Evolutionary conservation across 2,888 invertebrate species (phyloP).

Genomic region (Nymphalis c-album): DNA sequence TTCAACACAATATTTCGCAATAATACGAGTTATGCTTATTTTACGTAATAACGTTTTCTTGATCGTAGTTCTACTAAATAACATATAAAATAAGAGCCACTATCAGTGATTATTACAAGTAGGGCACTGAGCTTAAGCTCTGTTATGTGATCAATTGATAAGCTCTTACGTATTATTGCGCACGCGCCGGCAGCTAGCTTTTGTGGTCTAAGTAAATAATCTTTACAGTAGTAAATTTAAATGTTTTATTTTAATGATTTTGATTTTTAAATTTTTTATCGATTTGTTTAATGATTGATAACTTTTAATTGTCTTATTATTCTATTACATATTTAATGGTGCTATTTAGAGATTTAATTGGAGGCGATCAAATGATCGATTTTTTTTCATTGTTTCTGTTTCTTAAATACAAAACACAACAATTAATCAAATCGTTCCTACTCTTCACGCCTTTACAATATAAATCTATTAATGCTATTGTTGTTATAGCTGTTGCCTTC

Average conservation of each 20-base stretch:
- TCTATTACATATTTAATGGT: too few relatives aligned
- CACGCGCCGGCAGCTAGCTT: slow-evolving; percentile 44
- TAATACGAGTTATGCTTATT: neutral
- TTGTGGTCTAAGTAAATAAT: slow-evolving; percentile 6
- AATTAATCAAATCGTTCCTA: too few relatives aligned
- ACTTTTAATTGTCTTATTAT: too few relatives aligned
- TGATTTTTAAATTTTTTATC: neutral
- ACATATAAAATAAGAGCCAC: slow-evolving; percentile 13
- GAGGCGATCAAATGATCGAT: too few relatives aligned
- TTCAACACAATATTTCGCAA: neutral
- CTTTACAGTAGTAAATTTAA: neutral
- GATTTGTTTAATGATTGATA: neutral
- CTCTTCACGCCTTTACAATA: too few relatives aligned
- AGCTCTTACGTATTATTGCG: slow-evolving; percentile 47
- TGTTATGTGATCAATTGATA: slow-evolving; percentile 54
- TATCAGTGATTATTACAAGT: slow-evolving; percentile 48
- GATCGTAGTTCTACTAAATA: slow-evolving; percentile 7
- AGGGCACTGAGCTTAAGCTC: slow-evolving; percentile 42
- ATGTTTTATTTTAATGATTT: neutral
- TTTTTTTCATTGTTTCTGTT: too few relatives aligned
- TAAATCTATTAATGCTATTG: too few relatives aligned
- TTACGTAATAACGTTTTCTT: slow-evolving; percentile 13
- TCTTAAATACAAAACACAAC: too few relatives aligned
- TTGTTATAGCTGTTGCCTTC: too few relatives aligned
- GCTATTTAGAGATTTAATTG: too few relatives aligned